phyloP scores from a whole-genome alignment of 1,140 invertebrate species.

The Hydropsyche tenuis region DNA sequence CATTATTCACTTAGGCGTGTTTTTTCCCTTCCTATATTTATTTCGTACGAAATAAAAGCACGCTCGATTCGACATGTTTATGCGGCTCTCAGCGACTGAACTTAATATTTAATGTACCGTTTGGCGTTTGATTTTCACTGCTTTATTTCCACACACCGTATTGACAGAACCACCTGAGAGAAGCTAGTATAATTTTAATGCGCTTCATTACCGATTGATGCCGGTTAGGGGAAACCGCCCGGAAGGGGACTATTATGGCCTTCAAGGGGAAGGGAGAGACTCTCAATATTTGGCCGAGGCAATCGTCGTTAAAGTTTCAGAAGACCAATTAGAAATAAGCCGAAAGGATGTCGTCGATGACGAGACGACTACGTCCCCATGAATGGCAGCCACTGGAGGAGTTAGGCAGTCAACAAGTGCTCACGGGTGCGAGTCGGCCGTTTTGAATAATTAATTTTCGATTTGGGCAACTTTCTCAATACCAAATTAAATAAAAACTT shows the following conservation, averaged over 20 bases:
- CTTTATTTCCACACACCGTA: no score
- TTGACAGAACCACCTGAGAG: no score
- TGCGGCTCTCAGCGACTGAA: neutral
- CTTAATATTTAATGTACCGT: neutral
- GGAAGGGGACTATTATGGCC: neutral
- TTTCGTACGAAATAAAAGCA: neutral
- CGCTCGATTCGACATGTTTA: neutral
- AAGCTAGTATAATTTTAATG: no score
- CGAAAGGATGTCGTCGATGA: neutral
- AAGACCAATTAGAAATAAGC: neutral
- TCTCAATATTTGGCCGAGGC: neutral
- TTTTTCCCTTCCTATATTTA: neutral
- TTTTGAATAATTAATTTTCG: constrained; percentile 12
- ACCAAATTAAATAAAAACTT: constrained; percentile 12
- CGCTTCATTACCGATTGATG: no score
- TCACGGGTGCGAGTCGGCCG: neutral
- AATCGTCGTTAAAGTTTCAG: constrained; percentile 13
- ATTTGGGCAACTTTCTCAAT: neutral
- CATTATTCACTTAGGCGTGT: constrained; percentile 20
- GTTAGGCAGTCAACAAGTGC: constrained; percentile 16
- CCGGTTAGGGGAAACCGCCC: no score
- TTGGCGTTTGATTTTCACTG: no score
- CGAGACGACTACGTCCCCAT: neutral
- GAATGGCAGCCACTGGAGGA: no score
- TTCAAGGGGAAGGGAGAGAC: neutral